Evolutionary conservation across 2,888 invertebrate species (phyloP).

Genomic region (Ashinkailepas kermadecensis): DNA sequence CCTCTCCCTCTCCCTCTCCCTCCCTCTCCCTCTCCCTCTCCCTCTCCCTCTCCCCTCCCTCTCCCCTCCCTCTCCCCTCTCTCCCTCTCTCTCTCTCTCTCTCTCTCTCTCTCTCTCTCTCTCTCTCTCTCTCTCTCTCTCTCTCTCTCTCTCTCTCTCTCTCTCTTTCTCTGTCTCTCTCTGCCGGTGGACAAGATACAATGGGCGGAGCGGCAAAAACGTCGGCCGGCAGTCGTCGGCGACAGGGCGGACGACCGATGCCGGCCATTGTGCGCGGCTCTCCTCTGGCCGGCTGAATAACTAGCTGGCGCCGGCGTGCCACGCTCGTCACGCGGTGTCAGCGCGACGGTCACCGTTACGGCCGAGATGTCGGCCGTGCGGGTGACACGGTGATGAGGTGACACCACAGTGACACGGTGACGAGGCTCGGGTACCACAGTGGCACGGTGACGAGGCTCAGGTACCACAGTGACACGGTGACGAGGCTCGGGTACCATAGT

Average conservation of each 20-base stretch:
- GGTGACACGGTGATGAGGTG: too few species aligned
- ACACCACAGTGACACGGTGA: neutral
- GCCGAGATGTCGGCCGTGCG: too few species aligned
- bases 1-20: neutral
- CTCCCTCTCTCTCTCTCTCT: neutral
- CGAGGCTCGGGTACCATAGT: too few species aligned
- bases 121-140: neutral
- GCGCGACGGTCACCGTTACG: too few species aligned
- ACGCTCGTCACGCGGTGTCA: too few species aligned
- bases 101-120: neutral
- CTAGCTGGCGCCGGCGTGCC: too few species aligned
- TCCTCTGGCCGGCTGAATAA: neutral
- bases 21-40: neutral
- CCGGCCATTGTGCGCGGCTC: constrained; percentile 1
- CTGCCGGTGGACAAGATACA: neutral
- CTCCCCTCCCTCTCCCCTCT: neutral
- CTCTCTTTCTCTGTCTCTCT: neutral
- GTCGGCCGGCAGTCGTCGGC: neutral
- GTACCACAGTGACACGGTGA: too few species aligned
- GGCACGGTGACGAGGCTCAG: too few species aligned
- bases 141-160: neutral
- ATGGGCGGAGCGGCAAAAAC: neutral
- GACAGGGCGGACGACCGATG: neutral
- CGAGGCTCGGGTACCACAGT: too few species aligned
- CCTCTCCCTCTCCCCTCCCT: neutral